Conservation (phyloP, 2,888 invertebrate species). For the Troglohyphantes excavatus region DNA sequence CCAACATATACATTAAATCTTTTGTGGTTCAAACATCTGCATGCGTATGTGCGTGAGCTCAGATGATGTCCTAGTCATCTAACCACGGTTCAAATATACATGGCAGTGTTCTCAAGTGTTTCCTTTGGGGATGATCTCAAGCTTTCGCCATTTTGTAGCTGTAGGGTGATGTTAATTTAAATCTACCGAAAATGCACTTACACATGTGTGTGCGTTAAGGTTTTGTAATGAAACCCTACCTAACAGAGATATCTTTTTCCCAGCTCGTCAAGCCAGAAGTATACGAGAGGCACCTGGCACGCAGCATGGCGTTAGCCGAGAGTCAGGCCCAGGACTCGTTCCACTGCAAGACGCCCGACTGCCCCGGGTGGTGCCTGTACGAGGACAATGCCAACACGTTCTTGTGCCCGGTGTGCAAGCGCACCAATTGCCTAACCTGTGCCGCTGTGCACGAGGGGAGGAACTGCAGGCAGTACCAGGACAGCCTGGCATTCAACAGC, state of each 20-base stretch:
- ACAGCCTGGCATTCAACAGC: constrained; percentile 85
- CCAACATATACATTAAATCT: no score
- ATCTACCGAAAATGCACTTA: no score
- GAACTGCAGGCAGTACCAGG: constrained; percentile 92
- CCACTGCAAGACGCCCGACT: constrained; percentile 95
- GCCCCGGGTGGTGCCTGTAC: constrained; percentile 93
- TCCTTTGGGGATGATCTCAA: no score
- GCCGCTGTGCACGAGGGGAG: constrained; percentile 86
- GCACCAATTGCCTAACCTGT: constrained; percentile 92
- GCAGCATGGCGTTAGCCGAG: constrained; percentile 91
- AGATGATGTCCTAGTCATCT: no score
- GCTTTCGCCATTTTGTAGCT: no score
- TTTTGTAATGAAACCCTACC: no score
- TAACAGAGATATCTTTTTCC: constrained; percentile 54
- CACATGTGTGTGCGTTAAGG: no score
- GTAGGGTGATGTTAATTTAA: no score
- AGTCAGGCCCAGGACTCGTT: constrained; percentile 90
- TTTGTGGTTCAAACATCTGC: no score
- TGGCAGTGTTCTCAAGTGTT: no score
- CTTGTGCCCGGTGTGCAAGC: constrained; percentile 91
- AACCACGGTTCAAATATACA: no score
- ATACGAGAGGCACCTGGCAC: constrained; percentile 90
- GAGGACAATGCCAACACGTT: constrained; percentile 93
- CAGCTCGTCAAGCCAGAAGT: constrained; percentile 88
- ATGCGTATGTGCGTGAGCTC: no score